Conservation (phyloP, 2,888 invertebrate species). For the Pristionchus arcanus region DNA sequence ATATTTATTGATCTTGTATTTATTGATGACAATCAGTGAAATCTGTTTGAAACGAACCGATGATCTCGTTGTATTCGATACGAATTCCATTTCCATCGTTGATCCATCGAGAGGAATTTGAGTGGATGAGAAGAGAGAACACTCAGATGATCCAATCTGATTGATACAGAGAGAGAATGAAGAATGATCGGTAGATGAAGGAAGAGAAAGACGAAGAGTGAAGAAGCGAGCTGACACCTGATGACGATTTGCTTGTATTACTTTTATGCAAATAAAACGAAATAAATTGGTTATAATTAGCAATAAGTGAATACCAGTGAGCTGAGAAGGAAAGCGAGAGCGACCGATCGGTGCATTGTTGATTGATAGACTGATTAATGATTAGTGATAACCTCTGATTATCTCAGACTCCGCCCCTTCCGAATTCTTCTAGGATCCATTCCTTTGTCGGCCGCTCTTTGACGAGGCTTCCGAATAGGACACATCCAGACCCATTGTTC, state of each 20-base stretch:
- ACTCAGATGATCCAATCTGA: neutral
- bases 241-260: neutral
- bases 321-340: neutral
- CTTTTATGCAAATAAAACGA: too few species aligned
- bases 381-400: neutral
- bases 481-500: neutral
- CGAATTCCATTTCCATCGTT: neutral
- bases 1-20: neutral
- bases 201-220: constrained; percentile 2
- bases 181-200: neutral
- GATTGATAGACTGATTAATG: neutral
- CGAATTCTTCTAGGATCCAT: neutral
- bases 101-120: neutral
- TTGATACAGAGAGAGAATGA: constrained; percentile 19
- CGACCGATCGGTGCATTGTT: neutral
- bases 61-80: neutral
- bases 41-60: neutral
- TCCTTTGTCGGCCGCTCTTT: neutral
- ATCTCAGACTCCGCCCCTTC: neutral
- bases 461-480: neutral
- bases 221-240: constrained; percentile 30
- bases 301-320: neutral
- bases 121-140: neutral
- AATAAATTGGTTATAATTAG: neutral
- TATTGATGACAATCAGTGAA: too few species aligned